These are phyloP conservation scores for Toxostoma redivivum DNA, from an alignment of 2,113 vertebrate species.

Conservation along the genomic window DNA sequence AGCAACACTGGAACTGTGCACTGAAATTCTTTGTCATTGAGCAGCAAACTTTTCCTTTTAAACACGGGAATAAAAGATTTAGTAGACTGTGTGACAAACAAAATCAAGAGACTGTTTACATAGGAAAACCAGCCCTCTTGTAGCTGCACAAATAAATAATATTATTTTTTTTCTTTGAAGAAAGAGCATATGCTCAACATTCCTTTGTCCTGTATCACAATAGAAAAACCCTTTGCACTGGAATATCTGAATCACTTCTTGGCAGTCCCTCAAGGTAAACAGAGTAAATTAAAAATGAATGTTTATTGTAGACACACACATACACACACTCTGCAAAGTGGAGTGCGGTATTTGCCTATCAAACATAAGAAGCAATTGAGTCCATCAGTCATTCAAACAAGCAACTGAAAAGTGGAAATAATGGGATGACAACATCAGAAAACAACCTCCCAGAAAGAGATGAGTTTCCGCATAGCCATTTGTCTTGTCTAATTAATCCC, in stretches of 20 bases:
- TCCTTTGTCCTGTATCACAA: conserved; percentile 78
- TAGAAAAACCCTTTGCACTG: conserved; percentile 69
- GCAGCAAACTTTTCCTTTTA: conserved; percentile 41
- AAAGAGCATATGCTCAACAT: conserved; percentile 72
- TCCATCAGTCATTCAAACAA: conserved; percentile 65
- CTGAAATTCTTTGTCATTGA: neutral
- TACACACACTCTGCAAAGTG: conserved; percentile 27
- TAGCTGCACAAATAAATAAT: conserved; percentile 73
- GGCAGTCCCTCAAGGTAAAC: conserved; percentile 82
- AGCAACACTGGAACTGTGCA: neutral
- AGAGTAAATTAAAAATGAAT: conserved; percentile 81
- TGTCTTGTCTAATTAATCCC: conserved; percentile 73
- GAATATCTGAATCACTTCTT: conserved; percentile 76
- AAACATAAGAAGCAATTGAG: conserved; percentile 52
- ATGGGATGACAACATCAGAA: conserved; percentile 61
- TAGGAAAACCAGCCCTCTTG: conserved; percentile 67
- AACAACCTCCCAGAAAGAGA: conserved; percentile 63
- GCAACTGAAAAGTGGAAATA: conserved; percentile 67
- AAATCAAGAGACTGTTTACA: conserved; percentile 60
- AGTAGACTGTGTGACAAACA: conserved; percentile 56
- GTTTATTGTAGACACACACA: conserved; percentile 63
- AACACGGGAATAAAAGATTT: conserved; percentile 44
- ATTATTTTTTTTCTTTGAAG: conserved; percentile 49
- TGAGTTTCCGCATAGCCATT: conserved; percentile 53
- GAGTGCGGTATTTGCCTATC: conserved; percentile 57